phyloP scores from a whole-genome alignment of 1,140 invertebrate species.

The Euschistus heros region DNA sequence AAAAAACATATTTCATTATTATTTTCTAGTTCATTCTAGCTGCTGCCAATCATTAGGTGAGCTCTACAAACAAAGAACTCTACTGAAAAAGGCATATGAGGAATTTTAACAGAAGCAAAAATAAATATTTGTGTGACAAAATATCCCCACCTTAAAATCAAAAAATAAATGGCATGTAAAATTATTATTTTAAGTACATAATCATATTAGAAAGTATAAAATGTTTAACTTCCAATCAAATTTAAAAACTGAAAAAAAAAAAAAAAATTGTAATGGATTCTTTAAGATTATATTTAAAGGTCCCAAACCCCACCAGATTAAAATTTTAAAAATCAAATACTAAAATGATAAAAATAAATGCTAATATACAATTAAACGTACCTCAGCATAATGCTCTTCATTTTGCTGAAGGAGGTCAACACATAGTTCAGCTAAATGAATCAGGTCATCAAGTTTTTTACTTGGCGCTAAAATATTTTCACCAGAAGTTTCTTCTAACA shows the following conservation, averaged over 20 bases:
- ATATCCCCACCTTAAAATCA: background rate
- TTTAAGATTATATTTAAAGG: no score
- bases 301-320: no score
- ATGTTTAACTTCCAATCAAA: no score
- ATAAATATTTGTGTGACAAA: background rate
- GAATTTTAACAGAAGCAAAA: background rate
- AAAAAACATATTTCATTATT: background rate
- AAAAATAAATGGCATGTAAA: no score
- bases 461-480: slow-evolving; percentile 69
- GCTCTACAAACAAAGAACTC: no score
- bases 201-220: no score
- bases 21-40: slow-evolving; percentile 13
- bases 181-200: no score
- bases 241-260: no score
- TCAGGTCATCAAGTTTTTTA: slow-evolving; percentile 91
- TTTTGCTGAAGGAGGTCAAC: slow-evolving; percentile 98
- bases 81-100: background rate
- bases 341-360: no score
- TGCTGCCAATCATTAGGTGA: background rate
- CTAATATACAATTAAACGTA: slow-evolving; percentile 41
- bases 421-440: slow-evolving; percentile 93
- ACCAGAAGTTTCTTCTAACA: slow-evolving; percentile 66
- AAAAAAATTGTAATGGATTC: no score
- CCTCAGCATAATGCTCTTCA: slow-evolving; percentile 99
- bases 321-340: no score